Base-by-base conservation (phyloP, 2,797 vertebrate genomes). In the Pogonophryne albipinna region DNA sequence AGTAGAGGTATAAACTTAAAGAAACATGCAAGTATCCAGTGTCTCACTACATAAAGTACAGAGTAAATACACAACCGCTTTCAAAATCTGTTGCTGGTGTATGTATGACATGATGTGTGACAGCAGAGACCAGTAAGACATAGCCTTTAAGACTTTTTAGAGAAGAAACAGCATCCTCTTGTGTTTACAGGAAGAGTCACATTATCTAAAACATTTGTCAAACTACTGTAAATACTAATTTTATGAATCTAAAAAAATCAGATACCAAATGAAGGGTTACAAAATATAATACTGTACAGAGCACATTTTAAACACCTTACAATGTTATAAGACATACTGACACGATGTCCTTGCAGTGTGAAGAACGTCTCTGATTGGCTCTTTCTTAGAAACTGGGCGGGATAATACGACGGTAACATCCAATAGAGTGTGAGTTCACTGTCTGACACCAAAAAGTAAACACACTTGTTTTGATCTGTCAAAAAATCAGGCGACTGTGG, bases 391-490 rank as follows among this genome's bases (percentile, higher is more conserved):
- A 76, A 42, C 0, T 56, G 27, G 89, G 88, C 53, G 83, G 88
- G 80, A 61, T 38, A 6, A 15, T 0, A 1, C 0, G 1, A 45
- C 20, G 13, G n/a, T 13, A 23, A 0, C 2, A 47, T 69, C 91
- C 92, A 90, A 92, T 93, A 0, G 51, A 0, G 16, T 66, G 38
- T n/a, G 75, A 85, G 62, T 45, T 84, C n/a, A 34, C 11, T 12
- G 38, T 31, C 77, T 12, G 38, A 80, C 19, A 66, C 23, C 78
- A 85, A 76, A 90, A 89, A 86, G 90, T 90, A 90, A 91, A 90
- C 89, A 85, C 49, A 77, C 46, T 68, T 86, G 79, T 88, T 91
- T 87, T 85, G 85, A 82, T 65, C 23, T 86, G 86, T 89, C 85
- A 81, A 49, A 78, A 71, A 59, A 74, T 63, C 84, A 65, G 45